Percentiles rank a stretch among this genome's conserved stretches.
Conservation (phyloP, 2,113 vertebrate genomes). For the Clarias macrocephalus region DNA sequence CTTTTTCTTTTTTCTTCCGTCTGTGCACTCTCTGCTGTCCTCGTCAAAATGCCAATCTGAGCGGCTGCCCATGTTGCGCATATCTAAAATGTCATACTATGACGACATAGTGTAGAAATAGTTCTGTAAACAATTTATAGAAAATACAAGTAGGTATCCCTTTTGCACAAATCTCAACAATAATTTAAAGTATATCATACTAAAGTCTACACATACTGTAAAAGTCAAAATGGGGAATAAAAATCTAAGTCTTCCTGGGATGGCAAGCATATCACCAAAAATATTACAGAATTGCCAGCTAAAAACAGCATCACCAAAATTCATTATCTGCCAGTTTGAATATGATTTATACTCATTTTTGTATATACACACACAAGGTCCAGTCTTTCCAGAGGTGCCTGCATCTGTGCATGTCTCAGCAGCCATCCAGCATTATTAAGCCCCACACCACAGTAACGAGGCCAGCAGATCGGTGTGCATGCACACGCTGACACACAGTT, state of each 20-base stretch:
- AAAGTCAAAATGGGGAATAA: not conserved
- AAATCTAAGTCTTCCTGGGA: not conserved
- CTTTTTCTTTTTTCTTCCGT: too few relatives aligned
- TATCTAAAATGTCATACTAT: too few relatives aligned
- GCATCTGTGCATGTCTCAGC: conserved; percentile 37
- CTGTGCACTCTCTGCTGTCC: too few relatives aligned
- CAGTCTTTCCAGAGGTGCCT: conserved; percentile 18
- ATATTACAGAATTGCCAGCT: not conserved
- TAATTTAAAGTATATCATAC: not conserved
- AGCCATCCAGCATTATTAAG: conserved; percentile 39
- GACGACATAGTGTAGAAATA: too few relatives aligned
- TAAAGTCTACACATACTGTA: not conserved
- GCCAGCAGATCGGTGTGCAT: conserved; percentile 23
- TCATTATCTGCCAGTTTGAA: not conserved
- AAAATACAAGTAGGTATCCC: not conserved
- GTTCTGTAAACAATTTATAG: too few relatives aligned
- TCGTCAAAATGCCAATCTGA: too few relatives aligned
- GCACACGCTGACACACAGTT: conserved; percentile 37
- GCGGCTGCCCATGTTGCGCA: too few relatives aligned
- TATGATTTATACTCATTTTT: not conserved
- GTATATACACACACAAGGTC: conserved; percentile 6
- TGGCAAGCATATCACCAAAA: not conserved
- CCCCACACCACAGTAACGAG: conserved; percentile 33
- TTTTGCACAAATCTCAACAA: not conserved
- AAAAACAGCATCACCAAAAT: not conserved